These are phyloP conservation scores for Amphilophus citrinellus DNA, from an alignment of 2,113 vertebrate species.

Conservation along the genomic window DNA sequence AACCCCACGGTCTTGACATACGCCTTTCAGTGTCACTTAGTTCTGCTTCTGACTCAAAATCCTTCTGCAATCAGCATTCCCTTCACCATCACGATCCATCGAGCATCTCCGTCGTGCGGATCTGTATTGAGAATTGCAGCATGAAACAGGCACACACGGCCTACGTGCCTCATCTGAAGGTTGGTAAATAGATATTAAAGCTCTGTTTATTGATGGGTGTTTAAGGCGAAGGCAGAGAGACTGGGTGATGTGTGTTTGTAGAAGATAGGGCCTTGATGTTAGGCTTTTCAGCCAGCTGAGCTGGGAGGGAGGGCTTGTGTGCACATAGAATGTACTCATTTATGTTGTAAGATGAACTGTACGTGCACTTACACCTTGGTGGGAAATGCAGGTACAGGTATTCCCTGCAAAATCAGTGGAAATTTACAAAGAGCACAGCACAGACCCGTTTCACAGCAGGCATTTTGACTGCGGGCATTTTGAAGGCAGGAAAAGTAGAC, in stretches of 20 bases:
- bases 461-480: background rate
- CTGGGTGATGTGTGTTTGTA: background rate
- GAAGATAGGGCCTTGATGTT: conserved; percentile 27
- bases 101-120: background rate
- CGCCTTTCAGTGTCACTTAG: conserved; percentile 23
- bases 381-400: background rate
- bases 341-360: no score
- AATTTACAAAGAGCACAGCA: background rate
- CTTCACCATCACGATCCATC: background rate
- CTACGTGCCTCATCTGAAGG: conserved; percentile 7
- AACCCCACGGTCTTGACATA: conserved; percentile 4
- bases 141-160: background rate
- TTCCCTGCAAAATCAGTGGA: background rate
- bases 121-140: background rate
- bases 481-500: rapidly evolving
- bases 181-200: conserved; percentile 42
- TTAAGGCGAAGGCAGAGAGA: background rate
- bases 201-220: conserved; percentile 22
- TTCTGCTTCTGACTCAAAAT: conserved; percentile 23
- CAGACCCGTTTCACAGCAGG: background rate
- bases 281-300: background rate
- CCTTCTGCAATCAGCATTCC: conserved; percentile 16
- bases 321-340: background rate
- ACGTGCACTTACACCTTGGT: background rate
- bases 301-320: background rate